Evolutionary conservation across 2,888 invertebrate genomes (phyloP), one percentile per base, ranked within the genome.

Genomic region (Epirrhoe alternata): DNA sequence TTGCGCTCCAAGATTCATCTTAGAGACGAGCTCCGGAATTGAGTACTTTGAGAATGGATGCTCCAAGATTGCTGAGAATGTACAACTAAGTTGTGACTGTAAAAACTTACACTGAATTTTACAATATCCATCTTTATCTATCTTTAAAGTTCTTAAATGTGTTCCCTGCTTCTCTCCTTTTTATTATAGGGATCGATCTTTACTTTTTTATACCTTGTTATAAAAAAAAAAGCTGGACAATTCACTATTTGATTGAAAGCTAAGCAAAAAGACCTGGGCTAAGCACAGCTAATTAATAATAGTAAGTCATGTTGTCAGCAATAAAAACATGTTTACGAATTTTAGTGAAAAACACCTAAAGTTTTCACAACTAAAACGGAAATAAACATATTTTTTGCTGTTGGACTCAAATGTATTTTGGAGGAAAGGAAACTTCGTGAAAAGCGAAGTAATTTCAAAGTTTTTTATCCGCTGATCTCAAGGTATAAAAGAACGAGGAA

Each of bases 11-110:
- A 61, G 31, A 61, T 57, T 53, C 57, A 57, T 61, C 66, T 66
- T 31, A 16, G 42, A 58, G 58, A 61, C 61, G 66, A 66, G 52
- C 52, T 61, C 30, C 61, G 52, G 61, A 58, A 57, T 53, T n/a
- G 56, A 61, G 52, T 12, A 61, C 58, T 61, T 65, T 52, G 56
- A 54, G 57, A 53, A 58, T 33, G 42, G 58, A 57, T 47, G 45
- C 65, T 61, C 33, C 30, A 17, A 53, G 24, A 59, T 54, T 53
- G 49, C 10, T 12, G 12, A 14, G 16, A 47, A 14, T 14, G 14
- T 31, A 35, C 47, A 35, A 47, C 53, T 7, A 4, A 49, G 35
- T 60, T 52, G 38, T 1, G 14, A 45, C 10, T 53, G 16, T 16
- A 16, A 47, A 47, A 6, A 12, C 4, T 1, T 38, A 10, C 38